Conservation (phyloP, 23 tunicate genomes). For the Phallusia fumigata region DNA sequence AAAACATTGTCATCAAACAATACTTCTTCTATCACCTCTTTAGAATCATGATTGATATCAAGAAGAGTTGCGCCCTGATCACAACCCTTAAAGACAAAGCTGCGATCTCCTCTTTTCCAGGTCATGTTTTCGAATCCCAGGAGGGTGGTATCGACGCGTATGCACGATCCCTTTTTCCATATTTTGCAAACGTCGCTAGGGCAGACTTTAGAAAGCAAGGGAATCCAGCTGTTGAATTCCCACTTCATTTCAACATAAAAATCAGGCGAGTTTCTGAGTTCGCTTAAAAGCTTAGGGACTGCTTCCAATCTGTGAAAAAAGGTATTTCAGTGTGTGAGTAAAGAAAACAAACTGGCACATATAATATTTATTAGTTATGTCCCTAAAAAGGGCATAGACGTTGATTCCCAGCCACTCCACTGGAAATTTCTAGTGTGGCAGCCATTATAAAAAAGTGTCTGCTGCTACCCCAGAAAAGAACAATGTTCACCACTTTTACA, state of each 20-base stretch:
- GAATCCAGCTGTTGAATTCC: conserved; percentile 32
- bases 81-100: conserved; percentile 12
- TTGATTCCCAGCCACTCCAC: no score
- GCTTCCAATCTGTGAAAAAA: conserved; percentile 2
- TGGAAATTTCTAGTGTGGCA: no score
- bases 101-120: conserved; percentile 12
- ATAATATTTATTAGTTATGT: no score
- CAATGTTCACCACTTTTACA: no score
- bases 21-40: conserved; percentile 7
- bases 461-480: no score
- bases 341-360: no score
- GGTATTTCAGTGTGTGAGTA: no score
- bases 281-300: conserved; percentile 6
- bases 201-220: conserved; percentile 16
- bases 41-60: conserved; percentile 20
- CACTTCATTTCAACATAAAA: conserved; percentile 40
- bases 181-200: conserved; percentile 18
- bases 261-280: conserved; percentile 1
- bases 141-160: conserved; percentile 14
- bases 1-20: conserved; percentile 9
- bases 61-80: neutral
- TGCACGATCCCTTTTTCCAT: conserved; percentile 30
- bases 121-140: conserved; percentile 27
- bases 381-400: no score
- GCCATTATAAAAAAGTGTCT: no score